These are phyloP conservation scores for Copidosoma aretas DNA, from an alignment of 2,888 invertebrate genomes.

Conservation along the genomic window DNA sequence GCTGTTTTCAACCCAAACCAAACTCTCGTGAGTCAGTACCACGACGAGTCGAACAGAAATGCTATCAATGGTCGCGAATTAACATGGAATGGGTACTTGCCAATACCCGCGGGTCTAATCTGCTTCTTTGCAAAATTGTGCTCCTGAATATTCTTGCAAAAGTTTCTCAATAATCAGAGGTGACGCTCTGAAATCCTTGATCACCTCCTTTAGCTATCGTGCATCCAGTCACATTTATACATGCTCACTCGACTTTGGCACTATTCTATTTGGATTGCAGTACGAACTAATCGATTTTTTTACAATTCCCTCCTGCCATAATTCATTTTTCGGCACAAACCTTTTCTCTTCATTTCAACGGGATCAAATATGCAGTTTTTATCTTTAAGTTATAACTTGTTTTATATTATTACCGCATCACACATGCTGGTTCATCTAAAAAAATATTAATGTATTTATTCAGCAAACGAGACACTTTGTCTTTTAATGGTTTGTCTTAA, in stretches of 20 bases:
- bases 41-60: background rate
- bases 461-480: no score
- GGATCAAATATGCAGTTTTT: slow-evolving; percentile 47
- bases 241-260: slow-evolving; percentile 46
- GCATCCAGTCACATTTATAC: slow-evolving; percentile 48
- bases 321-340: slow-evolving; percentile 43
- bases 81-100: slow-evolving; percentile 8
- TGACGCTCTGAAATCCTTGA: slow-evolving; percentile 47
- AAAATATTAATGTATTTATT: no score
- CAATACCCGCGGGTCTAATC: slow-evolving; percentile 44
- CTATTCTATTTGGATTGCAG: slow-evolving; percentile 49
- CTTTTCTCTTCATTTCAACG: slow-evolving; percentile 43
- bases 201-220: slow-evolving; percentile 45
- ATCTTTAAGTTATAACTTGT: background rate
- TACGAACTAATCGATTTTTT: slow-evolving; percentile 45
- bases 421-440: no score
- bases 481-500: no score
- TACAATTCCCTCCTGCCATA: slow-evolving; percentile 47
- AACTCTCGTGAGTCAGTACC: slow-evolving; percentile 5
- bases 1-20: slow-evolving; percentile 4
- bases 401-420: no score
- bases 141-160: slow-evolving; percentile 27
- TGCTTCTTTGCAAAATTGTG: slow-evolving; percentile 33
- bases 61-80: background rate
- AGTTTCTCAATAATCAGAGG: slow-evolving; percentile 36